Conservation (phyloP, 2,888 invertebrate genomes). For the Patella ulyssiponensis region DNA sequence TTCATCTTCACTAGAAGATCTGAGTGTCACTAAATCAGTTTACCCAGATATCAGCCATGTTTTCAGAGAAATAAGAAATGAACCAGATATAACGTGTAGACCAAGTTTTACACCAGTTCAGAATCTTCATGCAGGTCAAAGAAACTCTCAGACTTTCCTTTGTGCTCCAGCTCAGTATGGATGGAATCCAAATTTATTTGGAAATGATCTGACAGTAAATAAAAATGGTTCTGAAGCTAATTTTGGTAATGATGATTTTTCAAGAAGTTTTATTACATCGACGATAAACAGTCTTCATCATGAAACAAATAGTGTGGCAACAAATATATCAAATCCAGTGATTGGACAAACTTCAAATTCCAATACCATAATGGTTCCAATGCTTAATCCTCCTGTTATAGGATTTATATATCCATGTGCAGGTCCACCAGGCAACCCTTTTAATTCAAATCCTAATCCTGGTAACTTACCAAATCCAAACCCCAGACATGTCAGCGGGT, state of each 20-base stretch:
- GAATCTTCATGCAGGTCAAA: conserved; percentile 21
- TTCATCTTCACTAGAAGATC: conserved; percentile 38
- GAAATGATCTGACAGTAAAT: conserved; percentile 19
- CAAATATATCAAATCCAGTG: conserved; percentile 9
- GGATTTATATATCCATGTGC: conserved; percentile 20
- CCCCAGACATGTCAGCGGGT: neutral
- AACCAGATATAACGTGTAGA: neutral
- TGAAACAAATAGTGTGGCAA: too few relatives aligned
- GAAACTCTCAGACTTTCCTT: conserved; percentile 16
- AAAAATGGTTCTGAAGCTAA: too few relatives aligned
- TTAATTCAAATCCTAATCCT: neutral
- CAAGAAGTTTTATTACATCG: too few relatives aligned
- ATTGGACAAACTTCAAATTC: conserved; percentile 10
- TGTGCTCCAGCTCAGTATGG: conserved; percentile 38
- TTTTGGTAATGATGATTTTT: too few relatives aligned
- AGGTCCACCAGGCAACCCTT: conserved; percentile 17
- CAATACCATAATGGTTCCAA: neutral
- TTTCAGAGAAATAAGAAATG: conserved; percentile 45
- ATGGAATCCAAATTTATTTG: conserved; percentile 42
- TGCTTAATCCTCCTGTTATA: conserved; percentile 17
- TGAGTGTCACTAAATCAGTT: conserved; percentile 30
- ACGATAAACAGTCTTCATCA: too few relatives aligned
- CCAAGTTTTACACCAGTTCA: conserved; percentile 16
- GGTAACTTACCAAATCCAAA: neutral
- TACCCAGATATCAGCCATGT: conserved; percentile 63